A percentile compares a stretch with the other conserved stretches of the same genome.
Evolutionary conservation across 2,113 vertebrate genomes (phyloP).

Genomic region (Irena cyanogastra): DNA sequence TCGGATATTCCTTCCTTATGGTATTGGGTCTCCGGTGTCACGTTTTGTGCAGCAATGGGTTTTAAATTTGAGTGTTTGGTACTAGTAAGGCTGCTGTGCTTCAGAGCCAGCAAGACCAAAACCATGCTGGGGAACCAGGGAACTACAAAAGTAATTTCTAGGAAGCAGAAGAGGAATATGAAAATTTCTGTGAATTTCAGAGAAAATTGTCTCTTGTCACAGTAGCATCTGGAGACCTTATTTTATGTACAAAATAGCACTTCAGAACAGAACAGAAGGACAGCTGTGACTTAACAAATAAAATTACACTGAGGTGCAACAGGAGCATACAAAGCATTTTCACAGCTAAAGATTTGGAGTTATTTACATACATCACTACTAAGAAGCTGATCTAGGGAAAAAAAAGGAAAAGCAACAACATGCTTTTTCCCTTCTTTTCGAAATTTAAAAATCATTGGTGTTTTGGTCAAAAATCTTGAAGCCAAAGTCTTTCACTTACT

Average conservation of each 20-base stretch:
- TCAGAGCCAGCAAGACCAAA: neutral
- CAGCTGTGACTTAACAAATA: neutral
- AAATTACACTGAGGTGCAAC: neutral
- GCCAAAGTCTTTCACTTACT: neutral
- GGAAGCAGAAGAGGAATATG: neutral
- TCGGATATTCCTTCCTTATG: conserved; percentile 98
- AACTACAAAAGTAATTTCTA: neutral
- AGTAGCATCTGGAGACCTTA: neutral
- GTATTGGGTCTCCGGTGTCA: conserved; percentile 62
- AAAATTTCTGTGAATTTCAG: neutral
- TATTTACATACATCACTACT: neutral
- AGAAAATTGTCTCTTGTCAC: neutral
- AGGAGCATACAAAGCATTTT: neutral
- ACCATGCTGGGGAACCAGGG: neutral
- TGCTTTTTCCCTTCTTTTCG: neutral
- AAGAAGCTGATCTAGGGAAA: neutral
- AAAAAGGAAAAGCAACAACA: neutral
- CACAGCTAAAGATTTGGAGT: neutral
- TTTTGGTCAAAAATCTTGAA: neutral
- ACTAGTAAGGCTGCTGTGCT: neutral
- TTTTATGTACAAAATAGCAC: neutral
- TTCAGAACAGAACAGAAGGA: neutral
- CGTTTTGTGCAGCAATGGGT: neutral
- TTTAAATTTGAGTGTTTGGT: neutral
- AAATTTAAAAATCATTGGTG: neutral